Evolutionary conservation across 2,113 vertebrate genomes (phyloP), one percentile per base, ranked within the genome.

Genomic region (Suricata suricatta): DNA sequence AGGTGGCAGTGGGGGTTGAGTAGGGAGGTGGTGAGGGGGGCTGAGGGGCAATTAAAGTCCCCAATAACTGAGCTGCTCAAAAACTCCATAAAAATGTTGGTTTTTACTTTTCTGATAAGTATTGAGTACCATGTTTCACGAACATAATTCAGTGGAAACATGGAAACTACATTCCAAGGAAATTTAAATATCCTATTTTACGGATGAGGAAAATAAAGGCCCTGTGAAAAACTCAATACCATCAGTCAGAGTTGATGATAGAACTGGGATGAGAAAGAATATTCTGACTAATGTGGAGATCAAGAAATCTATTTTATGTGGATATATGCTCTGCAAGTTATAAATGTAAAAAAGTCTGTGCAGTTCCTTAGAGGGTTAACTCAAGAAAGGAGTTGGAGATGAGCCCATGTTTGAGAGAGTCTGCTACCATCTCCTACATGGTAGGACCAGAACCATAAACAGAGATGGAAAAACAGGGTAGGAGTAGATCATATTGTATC

Each of bases 31-130:
- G 15, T 7, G 29, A 14, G 7, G 33, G 29, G 9, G 29, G 1
- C 2, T 35, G 12, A 1, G 3, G 41, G n/a, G 11, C 9, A 25
- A 4, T 11, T 8, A 1, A 1, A 4, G 23, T 21, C 8, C n/a
- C 29, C 1, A 47, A 33, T 10, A n/a, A 0, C 8, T 17, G 7
- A 1, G 10, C 41, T 86, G 2, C 5, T 76, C 86, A 57, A 1
- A 44, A 35, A 4, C 29, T 52, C 29, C 4, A 1, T 13, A 23
- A 16, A 31, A 68, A 17, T 0, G 1, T 66, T 93, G 69, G 31
- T 60, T 92, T 77, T 57, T 38, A 2, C 38, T 72, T 72, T 93
- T 74, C 35, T 54, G 52, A 1, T 25, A 63, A 74, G 5, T 50
- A 14, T 27, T 3, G 5, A 81, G 29, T 52, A 50, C 71, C 14